These are phyloP conservation scores for Menidia menidia DNA, from an alignment of 2,797 vertebrate genomes.

Conservation along the genomic window DNA sequence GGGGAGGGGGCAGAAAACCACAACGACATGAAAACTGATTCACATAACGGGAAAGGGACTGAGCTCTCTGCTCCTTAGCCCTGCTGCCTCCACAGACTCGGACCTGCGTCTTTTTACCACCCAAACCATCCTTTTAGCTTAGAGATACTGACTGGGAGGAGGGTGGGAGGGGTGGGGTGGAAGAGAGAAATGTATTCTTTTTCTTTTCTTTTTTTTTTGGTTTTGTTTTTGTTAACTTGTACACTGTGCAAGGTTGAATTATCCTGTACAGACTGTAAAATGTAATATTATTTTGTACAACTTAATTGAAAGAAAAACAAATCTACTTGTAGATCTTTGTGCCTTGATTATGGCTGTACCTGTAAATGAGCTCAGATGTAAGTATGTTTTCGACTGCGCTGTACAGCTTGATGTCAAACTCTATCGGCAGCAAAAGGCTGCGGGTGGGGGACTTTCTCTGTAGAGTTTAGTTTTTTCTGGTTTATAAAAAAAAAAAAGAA, in stretches of 20 bases:
- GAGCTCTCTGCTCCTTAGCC: slow-evolving; percentile 82
- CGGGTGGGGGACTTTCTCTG: slow-evolving; percentile 88
- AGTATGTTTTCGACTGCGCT: slow-evolving; percentile 94
- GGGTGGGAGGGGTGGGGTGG: slow-evolving; percentile 23
- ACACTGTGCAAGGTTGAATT: slow-evolving; percentile 94
- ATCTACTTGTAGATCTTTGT: slow-evolving; percentile 93
- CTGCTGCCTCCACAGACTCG: slow-evolving; percentile 85
- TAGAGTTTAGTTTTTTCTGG: slow-evolving; percentile 92
- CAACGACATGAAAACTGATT: slow-evolving; percentile 45
- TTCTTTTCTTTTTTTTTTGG: slow-evolving; percentile 62
- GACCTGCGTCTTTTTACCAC: slow-evolving; percentile 83
- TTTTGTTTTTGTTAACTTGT: slow-evolving; percentile 88
- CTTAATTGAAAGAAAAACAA: slow-evolving; percentile 93
- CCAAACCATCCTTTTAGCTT: slow-evolving; percentile 85
- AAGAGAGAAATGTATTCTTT: slow-evolving; percentile 78
- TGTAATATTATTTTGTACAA: slow-evolving; percentile 99
- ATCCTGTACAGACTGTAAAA: slow-evolving; percentile 97
- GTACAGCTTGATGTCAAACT: slow-evolving; percentile 94
- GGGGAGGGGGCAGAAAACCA: slow-evolving; percentile 54
- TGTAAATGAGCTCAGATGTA: slow-evolving; percentile 94
- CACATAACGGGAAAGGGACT: slow-evolving; percentile 75
- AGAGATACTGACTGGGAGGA: slow-evolving; percentile 74
- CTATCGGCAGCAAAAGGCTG: slow-evolving; percentile 89
- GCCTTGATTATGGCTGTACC: slow-evolving; percentile 93
- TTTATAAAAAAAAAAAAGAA: slow-evolving; percentile 85